phyloP scores from a whole-genome alignment of 2,888 invertebrate genomes.

The Trichogramma dendrolimi region DNA sequence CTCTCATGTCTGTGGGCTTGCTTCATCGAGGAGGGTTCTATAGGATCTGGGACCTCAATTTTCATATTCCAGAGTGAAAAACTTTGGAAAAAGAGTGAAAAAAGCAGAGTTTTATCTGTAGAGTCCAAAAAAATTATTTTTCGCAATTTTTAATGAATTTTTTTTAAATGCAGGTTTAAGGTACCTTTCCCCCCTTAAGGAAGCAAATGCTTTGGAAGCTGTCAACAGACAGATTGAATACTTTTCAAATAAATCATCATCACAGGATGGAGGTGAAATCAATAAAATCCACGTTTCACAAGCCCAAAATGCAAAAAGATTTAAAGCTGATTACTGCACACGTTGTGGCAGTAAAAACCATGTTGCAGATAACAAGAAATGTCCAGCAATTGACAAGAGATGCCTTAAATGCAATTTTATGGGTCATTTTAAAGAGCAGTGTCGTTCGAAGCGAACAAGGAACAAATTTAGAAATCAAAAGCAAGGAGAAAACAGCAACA shows the following conservation, averaged over 20 bases:
- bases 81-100: too few relatives aligned
- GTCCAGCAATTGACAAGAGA: background rate
- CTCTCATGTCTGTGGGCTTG: too few relatives aligned
- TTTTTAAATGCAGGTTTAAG: too few relatives aligned
- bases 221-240: conserved; percentile 26
- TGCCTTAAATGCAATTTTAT: conserved; percentile 4
- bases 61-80: too few relatives aligned
- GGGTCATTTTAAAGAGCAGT: conserved; percentile 13
- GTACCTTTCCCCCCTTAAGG: too few relatives aligned
- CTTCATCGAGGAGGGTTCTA: too few relatives aligned
- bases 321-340: conserved; percentile 16
- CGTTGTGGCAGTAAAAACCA: conserved; percentile 6
- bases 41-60: too few relatives aligned
- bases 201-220: conserved; percentile 30
- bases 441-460: background rate
- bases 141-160: too few relatives aligned
- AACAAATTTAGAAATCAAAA: background rate
- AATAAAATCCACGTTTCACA: background rate
- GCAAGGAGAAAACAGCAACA: background rate
- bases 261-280: conserved; percentile 17
- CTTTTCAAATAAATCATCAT: conserved; percentile 5
- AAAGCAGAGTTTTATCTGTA: too few relatives aligned
- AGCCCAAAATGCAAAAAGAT: conserved; percentile 24
- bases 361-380: background rate
- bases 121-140: too few relatives aligned